These are phyloP conservation scores for Ormyrus pomaceus DNA, from an alignment of 2,888 invertebrate species.

Conservation along the genomic window DNA sequence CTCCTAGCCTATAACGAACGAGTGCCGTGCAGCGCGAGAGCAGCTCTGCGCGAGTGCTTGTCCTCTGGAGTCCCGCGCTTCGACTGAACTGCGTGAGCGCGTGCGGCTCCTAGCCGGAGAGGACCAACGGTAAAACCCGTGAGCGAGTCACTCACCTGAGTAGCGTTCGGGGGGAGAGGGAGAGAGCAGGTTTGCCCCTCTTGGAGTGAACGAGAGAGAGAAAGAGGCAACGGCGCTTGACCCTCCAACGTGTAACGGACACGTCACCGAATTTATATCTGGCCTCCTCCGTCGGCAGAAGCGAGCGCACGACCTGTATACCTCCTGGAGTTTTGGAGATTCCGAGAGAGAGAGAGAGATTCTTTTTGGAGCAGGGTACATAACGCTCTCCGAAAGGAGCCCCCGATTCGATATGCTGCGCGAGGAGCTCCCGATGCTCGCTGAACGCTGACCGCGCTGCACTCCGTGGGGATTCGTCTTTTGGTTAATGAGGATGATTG, in stretches of 20 bases:
- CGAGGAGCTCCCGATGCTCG: no score
- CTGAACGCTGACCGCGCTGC: no score
- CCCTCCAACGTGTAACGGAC: slow-evolving; percentile 53
- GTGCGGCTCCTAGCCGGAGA: not conserved
- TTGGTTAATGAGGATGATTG: no score
- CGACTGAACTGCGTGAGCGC: no score
- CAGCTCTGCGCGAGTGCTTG: no score
- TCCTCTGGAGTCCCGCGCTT: no score
- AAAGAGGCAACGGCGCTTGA: slow-evolving; percentile 37
- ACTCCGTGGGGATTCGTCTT: no score
- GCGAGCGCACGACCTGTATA: not conserved
- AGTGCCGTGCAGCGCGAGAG: no score
- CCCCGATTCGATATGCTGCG: no score
- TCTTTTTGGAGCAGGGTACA: no score
- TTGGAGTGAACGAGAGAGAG: not conserved
- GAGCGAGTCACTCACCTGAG: slow-evolving; percentile 55
- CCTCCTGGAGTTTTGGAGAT: not conserved
- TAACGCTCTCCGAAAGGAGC: no score
- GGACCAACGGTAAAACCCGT: slow-evolving; percentile 52
- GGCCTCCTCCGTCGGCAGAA: not conserved
- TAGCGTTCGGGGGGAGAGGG: slow-evolving; percentile 9
- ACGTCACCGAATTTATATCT: slow-evolving; percentile 54
- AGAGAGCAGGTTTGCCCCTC: slow-evolving; percentile 10
- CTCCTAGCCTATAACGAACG: no score
- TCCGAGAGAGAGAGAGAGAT: not conserved